phyloP scores from a whole-genome alignment of 2,113 vertebrate genomes.

The Notarius lentiginosus region DNA sequence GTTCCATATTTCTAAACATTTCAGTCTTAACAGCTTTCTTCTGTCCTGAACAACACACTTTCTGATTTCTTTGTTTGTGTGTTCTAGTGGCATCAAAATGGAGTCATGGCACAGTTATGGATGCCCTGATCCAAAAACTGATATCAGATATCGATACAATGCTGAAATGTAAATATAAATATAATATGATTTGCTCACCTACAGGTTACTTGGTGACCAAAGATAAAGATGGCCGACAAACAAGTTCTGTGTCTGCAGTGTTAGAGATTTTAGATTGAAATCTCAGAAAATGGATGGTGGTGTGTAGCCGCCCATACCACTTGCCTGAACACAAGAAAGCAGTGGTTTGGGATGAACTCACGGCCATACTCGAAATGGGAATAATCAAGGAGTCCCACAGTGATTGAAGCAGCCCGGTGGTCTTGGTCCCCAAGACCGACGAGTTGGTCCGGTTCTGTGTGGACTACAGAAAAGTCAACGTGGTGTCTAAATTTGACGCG shows the following conservation, averaged over 20 bases:
- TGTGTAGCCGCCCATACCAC: too few relatives aligned
- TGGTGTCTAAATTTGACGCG: too few relatives aligned
- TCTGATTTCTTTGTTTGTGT: not conserved
- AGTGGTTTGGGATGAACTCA: too few relatives aligned
- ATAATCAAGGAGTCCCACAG: too few relatives aligned
- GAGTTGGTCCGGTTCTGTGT: too few relatives aligned
- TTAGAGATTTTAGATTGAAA: not conserved
- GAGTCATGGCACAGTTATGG: not conserved
- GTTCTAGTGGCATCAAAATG: not conserved
- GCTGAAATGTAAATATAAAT: not conserved
- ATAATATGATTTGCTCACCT: not conserved
- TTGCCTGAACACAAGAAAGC: too few relatives aligned
- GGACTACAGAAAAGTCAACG: too few relatives aligned
- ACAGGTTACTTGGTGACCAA: not conserved
- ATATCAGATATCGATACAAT: not conserved
- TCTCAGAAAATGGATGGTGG: not conserved
- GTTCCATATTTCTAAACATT: not conserved
- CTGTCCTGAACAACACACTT: not conserved
- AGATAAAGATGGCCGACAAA: not conserved
- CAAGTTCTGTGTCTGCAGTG: not conserved
- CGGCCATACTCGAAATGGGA: too few relatives aligned
- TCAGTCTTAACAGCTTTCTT: not conserved
- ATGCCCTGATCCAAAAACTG: not conserved
- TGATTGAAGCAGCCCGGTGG: too few relatives aligned
- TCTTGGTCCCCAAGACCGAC: too few relatives aligned